A percentile compares a stretch with the other conserved stretches of the same genome.
phyloP scores from a whole-genome alignment of 2,888 invertebrate genomes.

The Caenorhabditis afra region DNA sequence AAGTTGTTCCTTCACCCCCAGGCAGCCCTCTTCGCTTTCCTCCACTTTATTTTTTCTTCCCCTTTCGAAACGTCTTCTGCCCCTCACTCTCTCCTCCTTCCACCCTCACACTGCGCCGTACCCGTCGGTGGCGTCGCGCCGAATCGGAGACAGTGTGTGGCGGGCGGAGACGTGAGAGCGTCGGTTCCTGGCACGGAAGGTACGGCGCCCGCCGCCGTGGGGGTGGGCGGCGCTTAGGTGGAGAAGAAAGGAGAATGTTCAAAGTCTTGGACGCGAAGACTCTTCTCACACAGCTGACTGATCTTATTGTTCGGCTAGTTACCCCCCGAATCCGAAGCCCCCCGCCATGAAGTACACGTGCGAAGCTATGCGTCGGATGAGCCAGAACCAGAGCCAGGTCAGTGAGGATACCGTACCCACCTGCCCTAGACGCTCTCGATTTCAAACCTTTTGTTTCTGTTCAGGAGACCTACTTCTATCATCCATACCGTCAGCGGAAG shows the following conservation, averaged over 20 bases:
- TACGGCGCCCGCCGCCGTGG: constrained; percentile 15
- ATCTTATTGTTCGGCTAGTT: constrained; percentile 25
- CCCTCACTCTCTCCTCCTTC: constrained; percentile 18
- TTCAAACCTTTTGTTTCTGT: too few species aligned
- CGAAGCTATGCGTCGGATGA: constrained; percentile 48
- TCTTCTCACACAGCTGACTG: constrained; percentile 28
- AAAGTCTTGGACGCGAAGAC: too few species aligned
- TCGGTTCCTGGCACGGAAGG: constrained; percentile 55
- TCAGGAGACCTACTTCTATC: constrained; percentile 36
- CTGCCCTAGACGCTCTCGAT: too few species aligned
- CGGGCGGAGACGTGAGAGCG: constrained; percentile 20
- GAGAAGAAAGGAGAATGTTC: too few species aligned
- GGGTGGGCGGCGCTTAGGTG: constrained; percentile 30
- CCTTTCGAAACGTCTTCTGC: constrained; percentile 25
- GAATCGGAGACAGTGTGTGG: constrained; percentile 10
- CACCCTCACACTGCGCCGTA: constrained; percentile 20
- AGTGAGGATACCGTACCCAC: too few species aligned
- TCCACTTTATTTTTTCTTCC: background rate
- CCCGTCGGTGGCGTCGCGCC: constrained; percentile 50
- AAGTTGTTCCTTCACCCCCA: constrained; percentile 38
- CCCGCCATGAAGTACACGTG: constrained; percentile 38
- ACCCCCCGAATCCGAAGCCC: constrained; percentile 5
- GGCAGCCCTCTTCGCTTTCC: background rate
- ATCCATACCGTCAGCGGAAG: constrained; percentile 48
- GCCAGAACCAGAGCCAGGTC: constrained; percentile 12